Conservation (phyloP, 2,113 vertebrate species). For the Murina feae region DNA sequence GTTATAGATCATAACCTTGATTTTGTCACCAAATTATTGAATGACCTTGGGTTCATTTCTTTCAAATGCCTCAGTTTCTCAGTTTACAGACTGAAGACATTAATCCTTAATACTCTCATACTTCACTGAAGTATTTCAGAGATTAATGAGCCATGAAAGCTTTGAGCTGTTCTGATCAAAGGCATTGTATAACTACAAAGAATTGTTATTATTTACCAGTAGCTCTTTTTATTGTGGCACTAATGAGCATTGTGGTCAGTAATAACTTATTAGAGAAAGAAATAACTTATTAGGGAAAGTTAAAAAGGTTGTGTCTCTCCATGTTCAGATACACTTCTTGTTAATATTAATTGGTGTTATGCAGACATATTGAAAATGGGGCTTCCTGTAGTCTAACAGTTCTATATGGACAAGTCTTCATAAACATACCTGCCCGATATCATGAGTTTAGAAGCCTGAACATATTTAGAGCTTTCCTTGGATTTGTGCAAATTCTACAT, state of each 20-base stretch:
- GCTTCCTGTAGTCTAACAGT: background rate
- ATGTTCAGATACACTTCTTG: slow-evolving; percentile 15
- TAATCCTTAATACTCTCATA: background rate
- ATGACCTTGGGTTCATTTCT: background rate
- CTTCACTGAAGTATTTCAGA: slow-evolving; percentile 27
- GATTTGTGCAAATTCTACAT: background rate
- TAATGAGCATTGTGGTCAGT: slow-evolving; percentile 58
- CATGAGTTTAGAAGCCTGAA: background rate
- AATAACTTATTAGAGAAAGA: background rate
- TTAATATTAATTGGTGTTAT: slow-evolving; percentile 52
- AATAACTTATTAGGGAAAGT: background rate
- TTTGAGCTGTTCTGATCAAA: slow-evolving; percentile 60
- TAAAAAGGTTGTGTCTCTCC: slow-evolving; percentile 21
- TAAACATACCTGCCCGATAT: background rate
- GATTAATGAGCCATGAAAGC: slow-evolving; percentile 43
- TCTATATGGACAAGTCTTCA: background rate
- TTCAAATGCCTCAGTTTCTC: slow-evolving; percentile 32
- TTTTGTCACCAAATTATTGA: background rate
- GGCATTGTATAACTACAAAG: slow-evolving; percentile 46
- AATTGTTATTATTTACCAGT: slow-evolving; percentile 56
- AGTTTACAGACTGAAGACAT: background rate
- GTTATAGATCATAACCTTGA: background rate
- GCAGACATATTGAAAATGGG: background rate
- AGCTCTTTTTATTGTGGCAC: slow-evolving; percentile 33
- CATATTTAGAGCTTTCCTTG: background rate